These are phyloP conservation scores for Hucho hucho DNA, from an alignment of 2,113 vertebrate species.

Conservation along the genomic window DNA sequence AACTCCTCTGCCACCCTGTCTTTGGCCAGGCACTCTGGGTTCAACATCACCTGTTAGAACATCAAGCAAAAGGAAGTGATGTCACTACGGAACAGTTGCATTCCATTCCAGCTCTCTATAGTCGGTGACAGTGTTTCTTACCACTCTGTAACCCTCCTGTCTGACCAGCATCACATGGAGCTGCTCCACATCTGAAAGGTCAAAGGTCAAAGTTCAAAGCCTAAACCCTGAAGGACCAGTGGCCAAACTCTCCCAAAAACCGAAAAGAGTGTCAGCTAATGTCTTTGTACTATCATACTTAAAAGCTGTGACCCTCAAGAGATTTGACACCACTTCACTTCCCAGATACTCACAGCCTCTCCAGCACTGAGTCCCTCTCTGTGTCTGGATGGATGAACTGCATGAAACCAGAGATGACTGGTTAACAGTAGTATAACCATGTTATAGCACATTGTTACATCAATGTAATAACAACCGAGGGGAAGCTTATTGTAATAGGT, in stretches of 20 bases:
- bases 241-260: too few species aligned
- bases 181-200: constrained; percentile 84
- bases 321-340: too few species aligned
- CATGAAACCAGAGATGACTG: constrained; percentile 16
- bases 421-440: not conserved
- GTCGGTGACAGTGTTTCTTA: constrained; percentile 58
- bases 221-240: not conserved
- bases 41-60: constrained; percentile 79
- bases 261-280: too few species aligned
- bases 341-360: constrained; percentile 84
- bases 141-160: constrained; percentile 86
- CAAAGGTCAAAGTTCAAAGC: constrained; percentile 1
- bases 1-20: constrained; percentile 86
- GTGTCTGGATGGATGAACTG: constrained; percentile 85
- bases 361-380: constrained; percentile 64
- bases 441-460: not conserved
- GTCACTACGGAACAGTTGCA: too few species aligned
- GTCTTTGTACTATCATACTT: too few species aligned
- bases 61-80: not conserved
- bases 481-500: not conserved
- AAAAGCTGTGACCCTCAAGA: too few species aligned
- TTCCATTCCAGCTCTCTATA: too few species aligned
- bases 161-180: constrained; percentile 77
- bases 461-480: not conserved
- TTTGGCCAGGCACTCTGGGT: constrained; percentile 78